Base-by-base conservation (phyloP, 2,797 vertebrate species). In the Chelidonichthys spinosus region DNA sequence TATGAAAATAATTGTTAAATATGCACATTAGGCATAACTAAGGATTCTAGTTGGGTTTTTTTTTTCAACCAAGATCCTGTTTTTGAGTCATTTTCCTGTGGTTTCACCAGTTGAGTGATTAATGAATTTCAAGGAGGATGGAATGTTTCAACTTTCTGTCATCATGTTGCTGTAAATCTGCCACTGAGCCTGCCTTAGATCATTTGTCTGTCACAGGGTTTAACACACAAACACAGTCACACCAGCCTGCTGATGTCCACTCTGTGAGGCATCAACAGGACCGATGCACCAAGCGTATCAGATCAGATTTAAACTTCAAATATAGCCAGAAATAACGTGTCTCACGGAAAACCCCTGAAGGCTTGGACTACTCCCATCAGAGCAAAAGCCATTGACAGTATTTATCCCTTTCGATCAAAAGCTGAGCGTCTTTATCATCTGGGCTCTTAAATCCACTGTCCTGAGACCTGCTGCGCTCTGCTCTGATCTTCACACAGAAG, bases 91-190 rank as follows among this genome's bases (percentile, higher is more conserved):
- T 58, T n/a, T 39, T 7, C 36, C 36, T 56, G 35, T 4, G 33
- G 35, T 36, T 11, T 37, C 50, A 55, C 54, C 35, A 55, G 14
- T 35, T 49, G 36, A 69, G 49, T 40, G 55, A 63, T 40, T 36
- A 79, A 64, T 78, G 33, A 13, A 68, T 79, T 76, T 68, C 56
- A 58, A 33, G 18, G 39, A 15, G 18, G 49, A 68, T 62, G 64
- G 40, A 54, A 49, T 70, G 62, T 72, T 75, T 77, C 67, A 63
- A 32, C 52, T 69, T 72, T 58, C 56, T 83, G 74, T 74, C 73
- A 47, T 77, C 49, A 74, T 73, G 47, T 49, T 64, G 53, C 50
- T n/a, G 55, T 59, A 36, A 75, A 49, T 60, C 61, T 61, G 63
- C 61, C 68, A 69, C 36, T 6, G 60, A 68, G 60, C 46, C 56